Evolutionary conservation across 2,797 vertebrate species (phyloP), one percentile per base, ranked within the genome.

Genomic region (Holocentrus rufus): DNA sequence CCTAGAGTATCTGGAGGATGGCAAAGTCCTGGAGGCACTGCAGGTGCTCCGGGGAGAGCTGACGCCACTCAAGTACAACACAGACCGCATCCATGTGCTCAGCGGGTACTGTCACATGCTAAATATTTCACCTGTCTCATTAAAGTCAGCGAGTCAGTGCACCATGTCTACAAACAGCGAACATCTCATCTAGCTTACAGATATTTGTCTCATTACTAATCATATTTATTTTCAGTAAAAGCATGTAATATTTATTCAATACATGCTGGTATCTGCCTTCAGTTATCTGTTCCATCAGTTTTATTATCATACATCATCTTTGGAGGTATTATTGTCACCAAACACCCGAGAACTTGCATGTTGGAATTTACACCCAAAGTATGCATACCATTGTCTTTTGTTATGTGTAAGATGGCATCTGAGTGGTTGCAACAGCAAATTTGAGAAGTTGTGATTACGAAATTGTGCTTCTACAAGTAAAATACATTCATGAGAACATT

Each of bases 41-140:
- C 98, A 99, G 68, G 98, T 99, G 83, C 94, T 99, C 42, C 95
- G 98, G 78, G 97, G 96, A 83, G 98, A 99, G 88, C 93, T 99
- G 92, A 99, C 98, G 0, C 98, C 98, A 2, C 94, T 99, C 90
- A 99, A 98, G 91, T 99, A 98, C 87, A 99, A 99, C 89, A 99
- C 97, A 49, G 98, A 99, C 79, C 95, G 98, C 80, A 99, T 99
- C 93, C 98, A 99, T 57, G 93, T 98, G 65, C 97, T 99, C 77
- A 99, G 98, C 93, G 98, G 98, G 98, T 99, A 96, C 88, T 87
- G 72, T 77, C 68, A 30, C 47, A 14, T 6, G 13, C 68, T 61
- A 61, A 10, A 70, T 54, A 15, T 65, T 70, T 10, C 27, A 52
- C 60, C 18, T 30, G 22, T 74, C 54, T 80, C 30, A 31, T 55